Base-by-base conservation (phyloP, 2,888 invertebrate genomes). In the Drosophila falleni region DNA sequence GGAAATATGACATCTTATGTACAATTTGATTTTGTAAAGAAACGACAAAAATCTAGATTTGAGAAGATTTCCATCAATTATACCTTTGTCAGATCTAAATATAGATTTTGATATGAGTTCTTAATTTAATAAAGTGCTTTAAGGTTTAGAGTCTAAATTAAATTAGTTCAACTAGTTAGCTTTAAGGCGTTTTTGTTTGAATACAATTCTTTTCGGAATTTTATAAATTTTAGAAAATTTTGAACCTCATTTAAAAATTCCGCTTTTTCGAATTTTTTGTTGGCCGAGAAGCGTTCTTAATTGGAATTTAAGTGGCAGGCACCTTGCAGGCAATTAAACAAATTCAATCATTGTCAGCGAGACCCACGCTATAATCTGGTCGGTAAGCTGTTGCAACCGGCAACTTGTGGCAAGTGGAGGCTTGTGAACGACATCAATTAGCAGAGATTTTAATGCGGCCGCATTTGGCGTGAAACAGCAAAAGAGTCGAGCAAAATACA, bases 351-450 rank as follows among this genome's bases (percentile, higher is more conserved):
- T 65, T 54, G 74, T 54, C 50, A 39, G 55, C 23, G 50, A 39
- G 49, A 19, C 62, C 44, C 60, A 41, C 44, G 76, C 54, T 41
- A 47, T 33, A 64, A 58, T 56, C 58, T 79, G 75, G 74, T 79
- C 54, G 41, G 51, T 26, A 51, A 44, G 62, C 54, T 79, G 80
- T 79, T 74, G 75, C 66, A 69, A 68, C 37, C 42, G 42, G 84
- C 66, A 56, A 61, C 39, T 23, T 63, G 73, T 53, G 41, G 64
- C 65, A 74, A 80, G 62, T 58, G 35, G 42, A 50, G 67, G 74
- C 71, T 66, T 73, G 78, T 81, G 87, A 89, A 85, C 88, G 84
- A 87, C 89, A 88, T 87, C 87, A 89, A 87, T 87, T 89, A 87
- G 89, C 89, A 81, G 67, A 71, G 71, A 74, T 87, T 87, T 87